These are phyloP conservation scores for Cyclura pinguis DNA, from an alignment of 2,797 vertebrate species.

Conservation along the genomic window DNA sequence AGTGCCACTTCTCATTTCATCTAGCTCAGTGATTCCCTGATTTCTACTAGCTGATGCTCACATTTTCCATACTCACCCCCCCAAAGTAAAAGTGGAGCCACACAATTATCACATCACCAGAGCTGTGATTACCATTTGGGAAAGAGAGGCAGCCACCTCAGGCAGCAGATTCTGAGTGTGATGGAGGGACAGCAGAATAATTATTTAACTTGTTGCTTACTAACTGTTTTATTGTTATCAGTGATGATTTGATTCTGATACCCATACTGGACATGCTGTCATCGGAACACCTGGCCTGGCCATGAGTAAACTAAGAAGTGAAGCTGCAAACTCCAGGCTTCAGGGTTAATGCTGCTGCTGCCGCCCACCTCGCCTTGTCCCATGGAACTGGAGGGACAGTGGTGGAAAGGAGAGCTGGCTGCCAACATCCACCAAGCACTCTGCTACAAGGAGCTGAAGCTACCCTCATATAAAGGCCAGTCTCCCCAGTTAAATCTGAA, in stretches of 20 bases:
- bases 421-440: conserved; percentile 95
- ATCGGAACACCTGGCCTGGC: too few species aligned
- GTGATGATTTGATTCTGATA: too few species aligned
- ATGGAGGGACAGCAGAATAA: too few species aligned
- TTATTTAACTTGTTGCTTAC: too few species aligned
- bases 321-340: conserved; percentile 41
- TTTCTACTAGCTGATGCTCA: background rate
- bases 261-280: too few species aligned
- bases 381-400: conserved; percentile 98
- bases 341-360: conserved; percentile 26
- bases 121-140: too few species aligned
- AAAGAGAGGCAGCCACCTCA: too few species aligned
- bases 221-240: too few species aligned
- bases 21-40: background rate
- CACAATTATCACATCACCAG: background rate
- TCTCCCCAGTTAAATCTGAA: conserved; percentile 95
- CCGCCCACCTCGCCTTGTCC: conserved; percentile 67
- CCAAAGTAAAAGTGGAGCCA: background rate
- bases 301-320: too few species aligned
- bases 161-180: too few species aligned
- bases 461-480: conserved; percentile 94
- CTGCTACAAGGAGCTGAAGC: conserved; percentile 94
- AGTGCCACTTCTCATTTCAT: background rate
- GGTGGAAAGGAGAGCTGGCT: conserved; percentile 98
- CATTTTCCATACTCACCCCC: background rate